These are phyloP conservation scores for Chaenodraco wilsoni DNA, from an alignment of 2,797 vertebrate species.

Conservation along the genomic window DNA sequence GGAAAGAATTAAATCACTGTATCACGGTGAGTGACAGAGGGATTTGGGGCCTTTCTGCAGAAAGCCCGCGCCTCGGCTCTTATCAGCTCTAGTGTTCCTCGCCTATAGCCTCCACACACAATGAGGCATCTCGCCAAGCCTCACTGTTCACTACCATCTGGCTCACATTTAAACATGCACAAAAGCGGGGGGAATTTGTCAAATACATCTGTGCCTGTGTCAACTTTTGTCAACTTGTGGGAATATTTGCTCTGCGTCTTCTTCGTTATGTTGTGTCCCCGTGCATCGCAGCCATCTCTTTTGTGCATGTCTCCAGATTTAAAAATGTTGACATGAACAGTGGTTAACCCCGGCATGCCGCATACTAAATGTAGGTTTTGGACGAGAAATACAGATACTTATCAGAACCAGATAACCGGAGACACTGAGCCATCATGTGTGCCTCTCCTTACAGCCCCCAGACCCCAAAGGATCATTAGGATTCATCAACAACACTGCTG, in stretches of 20 bases:
- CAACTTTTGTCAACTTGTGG: slow-evolving; percentile 84
- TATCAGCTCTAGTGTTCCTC: slow-evolving; percentile 80
- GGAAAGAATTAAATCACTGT: slow-evolving; percentile 83
- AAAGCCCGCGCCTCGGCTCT: slow-evolving; percentile 70
- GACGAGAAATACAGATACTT: slow-evolving; percentile 56
- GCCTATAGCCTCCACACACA: slow-evolving; percentile 76
- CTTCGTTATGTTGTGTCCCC: slow-evolving; percentile 55
- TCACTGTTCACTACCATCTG: slow-evolving; percentile 84
- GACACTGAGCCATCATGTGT: slow-evolving; percentile 57
- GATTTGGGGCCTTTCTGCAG: slow-evolving; percentile 77
- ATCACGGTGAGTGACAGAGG: slow-evolving; percentile 82
- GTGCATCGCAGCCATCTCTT: slow-evolving; percentile 60
- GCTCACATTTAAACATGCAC: slow-evolving; percentile 84
- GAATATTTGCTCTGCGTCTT: slow-evolving; percentile 81
- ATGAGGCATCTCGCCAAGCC: slow-evolving; percentile 80
- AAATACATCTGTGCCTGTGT: slow-evolving; percentile 85
- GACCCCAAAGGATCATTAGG: slow-evolving; percentile 57
- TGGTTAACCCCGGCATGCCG: slow-evolving; percentile 73
- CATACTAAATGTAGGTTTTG: slow-evolving; percentile 58
- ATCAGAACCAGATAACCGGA: slow-evolving; percentile 76
- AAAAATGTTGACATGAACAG: slow-evolving; percentile 71
- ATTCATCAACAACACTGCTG: slow-evolving; percentile 62
- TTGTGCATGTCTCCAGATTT: slow-evolving; percentile 59
- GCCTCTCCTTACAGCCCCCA: slow-evolving; percentile 50
- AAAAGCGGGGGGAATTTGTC: slow-evolving; percentile 85